Evolutionary conservation across 2,888 invertebrate genomes (phyloP).

Genomic region (Napeogenes sylphis): DNA sequence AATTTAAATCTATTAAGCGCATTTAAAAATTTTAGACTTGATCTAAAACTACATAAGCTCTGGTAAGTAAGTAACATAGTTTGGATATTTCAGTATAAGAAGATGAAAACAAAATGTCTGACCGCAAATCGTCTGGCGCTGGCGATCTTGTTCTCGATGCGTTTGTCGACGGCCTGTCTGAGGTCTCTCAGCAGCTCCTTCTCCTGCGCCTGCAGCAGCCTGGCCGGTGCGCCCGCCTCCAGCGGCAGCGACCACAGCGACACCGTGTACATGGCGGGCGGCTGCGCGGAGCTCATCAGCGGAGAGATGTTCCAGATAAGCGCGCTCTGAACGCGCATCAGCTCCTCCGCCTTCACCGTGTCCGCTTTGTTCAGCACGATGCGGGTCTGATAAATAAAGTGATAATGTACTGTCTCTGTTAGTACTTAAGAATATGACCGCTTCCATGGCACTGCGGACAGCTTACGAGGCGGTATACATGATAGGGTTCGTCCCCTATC

Average conservation of each 20-base stretch:
- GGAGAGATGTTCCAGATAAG: conserved; percentile 98
- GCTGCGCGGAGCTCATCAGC: conserved; percentile 95
- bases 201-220: conserved; percentile 92
- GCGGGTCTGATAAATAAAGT: conserved; percentile 80
- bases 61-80: too few species aligned
- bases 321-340: conserved; percentile 95
- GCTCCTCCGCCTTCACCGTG: conserved; percentile 92
- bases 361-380: conserved; percentile 97
- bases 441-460: conserved; percentile 3
- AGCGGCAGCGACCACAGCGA: conserved; percentile 93
- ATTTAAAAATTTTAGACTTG: too few species aligned
- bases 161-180: conserved; percentile 89
- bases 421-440: conserved; percentile 3
- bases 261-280: conserved; percentile 93
- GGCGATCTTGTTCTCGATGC: conserved; percentile 95
- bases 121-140: conserved; percentile 97
- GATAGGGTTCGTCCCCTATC: too few species aligned
- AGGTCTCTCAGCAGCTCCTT: conserved; percentile 91
- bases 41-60: too few species aligned
- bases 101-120: conserved; percentile 46
- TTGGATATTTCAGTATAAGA: neutral
- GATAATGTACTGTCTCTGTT: too few species aligned
- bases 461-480: too few species aligned
- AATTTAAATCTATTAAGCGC: too few species aligned
- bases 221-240: conserved; percentile 87